Evolutionary conservation across 1,140 invertebrate genomes (phyloP).

Genomic region (Antheraea pernyi): DNA sequence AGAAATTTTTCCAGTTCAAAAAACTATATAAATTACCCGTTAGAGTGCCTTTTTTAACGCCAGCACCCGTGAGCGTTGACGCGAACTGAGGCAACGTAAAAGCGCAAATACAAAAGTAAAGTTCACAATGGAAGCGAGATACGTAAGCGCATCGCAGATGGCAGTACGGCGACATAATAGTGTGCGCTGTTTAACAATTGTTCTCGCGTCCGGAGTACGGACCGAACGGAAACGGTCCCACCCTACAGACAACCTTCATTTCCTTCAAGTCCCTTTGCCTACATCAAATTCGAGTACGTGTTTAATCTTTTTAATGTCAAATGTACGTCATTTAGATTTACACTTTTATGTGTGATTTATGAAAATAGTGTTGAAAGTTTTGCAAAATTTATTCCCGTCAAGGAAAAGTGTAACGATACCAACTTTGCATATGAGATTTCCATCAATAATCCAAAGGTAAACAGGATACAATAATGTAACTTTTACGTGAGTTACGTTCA

Average conservation of each 20-base stretch:
- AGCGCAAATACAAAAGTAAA: conserved; percentile 26
- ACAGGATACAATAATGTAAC: too few species aligned
- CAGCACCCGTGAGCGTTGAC: background rate
- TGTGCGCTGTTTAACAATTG: conserved; percentile 46
- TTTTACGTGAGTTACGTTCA: too few species aligned
- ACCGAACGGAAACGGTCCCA: conserved; percentile 49
- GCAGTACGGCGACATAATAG: conserved; percentile 41
- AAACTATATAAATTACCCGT: background rate
- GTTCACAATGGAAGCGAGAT: conserved; percentile 36
- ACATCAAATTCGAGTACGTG: conserved; percentile 22
- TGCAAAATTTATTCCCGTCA: too few species aligned
- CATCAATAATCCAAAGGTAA: too few species aligned
- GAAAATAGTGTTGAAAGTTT: too few species aligned
- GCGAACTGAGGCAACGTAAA: background rate
- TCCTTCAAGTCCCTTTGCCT: conserved; percentile 51
- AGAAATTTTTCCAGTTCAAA: background rate
- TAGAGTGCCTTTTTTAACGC: background rate
- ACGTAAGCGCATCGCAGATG: conserved; percentile 41
- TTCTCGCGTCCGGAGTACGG: conserved; percentile 42
- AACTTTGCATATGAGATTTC: too few species aligned
- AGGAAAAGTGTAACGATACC: too few species aligned
- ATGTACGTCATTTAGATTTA: too few species aligned
- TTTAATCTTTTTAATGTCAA: conserved; percentile 31
- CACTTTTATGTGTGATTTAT: too few species aligned
- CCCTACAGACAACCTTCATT: conserved; percentile 62